phyloP scores from a whole-genome alignment of 2,797 vertebrate genomes.

The Meda fulgida region DNA sequence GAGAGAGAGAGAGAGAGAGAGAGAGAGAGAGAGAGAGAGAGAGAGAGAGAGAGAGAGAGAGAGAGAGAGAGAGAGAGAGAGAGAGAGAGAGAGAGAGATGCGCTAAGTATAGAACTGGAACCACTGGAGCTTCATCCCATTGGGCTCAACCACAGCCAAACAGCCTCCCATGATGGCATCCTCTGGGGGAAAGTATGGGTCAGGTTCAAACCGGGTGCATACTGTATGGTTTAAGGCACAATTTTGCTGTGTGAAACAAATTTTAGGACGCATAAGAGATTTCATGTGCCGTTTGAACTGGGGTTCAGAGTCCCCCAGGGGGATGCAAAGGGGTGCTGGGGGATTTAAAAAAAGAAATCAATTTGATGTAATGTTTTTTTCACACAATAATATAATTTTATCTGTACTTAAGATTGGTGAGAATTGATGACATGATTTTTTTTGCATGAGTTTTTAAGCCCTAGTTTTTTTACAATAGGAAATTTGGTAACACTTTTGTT shows the following conservation, averaged over 20 bases:
- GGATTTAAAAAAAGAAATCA: background rate
- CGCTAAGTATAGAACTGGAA: constrained; percentile 43
- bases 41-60: background rate
- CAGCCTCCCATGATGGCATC: background rate
- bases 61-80: background rate
- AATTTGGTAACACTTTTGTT: no score
- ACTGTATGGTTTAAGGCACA: background rate
- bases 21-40: no score
- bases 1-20: no score
- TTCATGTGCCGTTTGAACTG: background rate
- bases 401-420: no score
- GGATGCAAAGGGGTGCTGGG: background rate
- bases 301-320: background rate
- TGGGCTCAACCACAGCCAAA: constrained; percentile 14
- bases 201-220: background rate
- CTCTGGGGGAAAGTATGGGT: constrained; percentile 10
- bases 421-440: no score
- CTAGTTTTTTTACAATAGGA: background rate
- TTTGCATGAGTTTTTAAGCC: background rate
- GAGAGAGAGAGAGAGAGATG: no score
- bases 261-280: background rate
- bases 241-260: background rate
- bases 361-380: background rate
- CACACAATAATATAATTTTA: no score
- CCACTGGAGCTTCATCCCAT: constrained; percentile 26